Evolutionary conservation across 2,888 invertebrate species (phyloP), one percentile per base, ranked within the genome.

Genomic region (Philaethria dido): DNA sequence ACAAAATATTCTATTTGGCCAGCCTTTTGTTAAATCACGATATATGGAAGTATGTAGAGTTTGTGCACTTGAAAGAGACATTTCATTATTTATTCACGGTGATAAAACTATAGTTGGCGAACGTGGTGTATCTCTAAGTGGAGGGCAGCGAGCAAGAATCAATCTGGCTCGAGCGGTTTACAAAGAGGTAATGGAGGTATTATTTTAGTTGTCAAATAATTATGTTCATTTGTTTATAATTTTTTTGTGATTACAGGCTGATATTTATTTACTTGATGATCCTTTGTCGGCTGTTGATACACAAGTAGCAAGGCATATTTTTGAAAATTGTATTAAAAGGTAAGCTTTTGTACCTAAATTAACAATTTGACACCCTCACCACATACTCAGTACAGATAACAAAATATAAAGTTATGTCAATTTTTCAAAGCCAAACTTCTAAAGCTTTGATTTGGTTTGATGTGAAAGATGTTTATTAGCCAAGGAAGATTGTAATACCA

Each of bases 1-100:
- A 13, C 98, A 99, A 82, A 99, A 99, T 82, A 98, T 99, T 74
- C 85, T 98, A 0, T 99, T 99, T 82, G 99, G 98, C 0, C 94
- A 93, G 79, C 93, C 94, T 72, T 95, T 94, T 92, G 94, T 82
- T 61, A 91, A 85, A 67, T 70, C 85, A 13, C 93, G 94, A 20
- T 96, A 93, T 76, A 95, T 93, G 86, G 93, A 94, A 81, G 95
- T 95, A 18, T 89, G 97, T 39, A 95, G 94, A 78, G 95, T 94
- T 0, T 96, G 96, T 82, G 95, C 96, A 13, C 88, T 96, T 25
- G 94, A 95, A 78, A 87, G 94, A 74, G 98, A 98, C 77, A 94
- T 98, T 72, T 93, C 93, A 3, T 86, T 96, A 61, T 93, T 98
- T 75, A 96, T 96, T 13, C 95, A 95, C 74, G 97, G 96, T 0